Evolutionary conservation across 2,888 invertebrate species (phyloP).

Genomic region (Xanthia icteritia): DNA sequence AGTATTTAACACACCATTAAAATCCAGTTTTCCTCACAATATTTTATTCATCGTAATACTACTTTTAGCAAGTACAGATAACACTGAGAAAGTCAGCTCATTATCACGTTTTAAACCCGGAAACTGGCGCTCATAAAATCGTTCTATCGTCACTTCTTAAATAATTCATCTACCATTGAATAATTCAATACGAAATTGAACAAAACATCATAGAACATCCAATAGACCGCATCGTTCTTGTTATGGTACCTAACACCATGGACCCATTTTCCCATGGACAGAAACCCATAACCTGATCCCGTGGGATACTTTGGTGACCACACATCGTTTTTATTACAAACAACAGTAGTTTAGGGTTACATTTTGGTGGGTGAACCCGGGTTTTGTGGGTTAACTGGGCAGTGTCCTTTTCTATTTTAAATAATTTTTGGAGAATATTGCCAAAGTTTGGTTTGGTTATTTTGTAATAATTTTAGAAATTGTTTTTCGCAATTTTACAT

Average conservation of each 20-base stretch:
- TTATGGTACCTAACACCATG: conserved; percentile 46
- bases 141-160: not conserved
- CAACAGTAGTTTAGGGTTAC: conserved; percentile 65
- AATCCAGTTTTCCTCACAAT: not conserved
- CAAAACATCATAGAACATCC: conserved; percentile 26
- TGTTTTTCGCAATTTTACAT: not conserved
- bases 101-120: not conserved
- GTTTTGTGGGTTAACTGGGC: conserved; percentile 20
- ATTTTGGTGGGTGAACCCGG: conserved; percentile 31
- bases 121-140: not conserved
- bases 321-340: conserved; percentile 64
- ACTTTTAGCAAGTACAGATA: not conserved
- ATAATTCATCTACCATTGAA: conserved; percentile 47
- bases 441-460: not conserved
- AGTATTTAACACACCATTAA: not conserved
- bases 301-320: conserved; percentile 67
- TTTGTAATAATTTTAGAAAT: not conserved
- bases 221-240: conserved; percentile 44
- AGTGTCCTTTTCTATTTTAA: conserved; percentile 10
- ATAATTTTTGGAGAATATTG: conserved; percentile 9
- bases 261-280: conserved; percentile 60
- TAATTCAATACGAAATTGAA: conserved; percentile 44
- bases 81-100: not conserved
- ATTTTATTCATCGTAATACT: not conserved
- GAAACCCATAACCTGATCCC: conserved; percentile 65